phyloP scores from a whole-genome alignment of 1,140 invertebrate genomes.

The Phocides pigmalion region DNA sequence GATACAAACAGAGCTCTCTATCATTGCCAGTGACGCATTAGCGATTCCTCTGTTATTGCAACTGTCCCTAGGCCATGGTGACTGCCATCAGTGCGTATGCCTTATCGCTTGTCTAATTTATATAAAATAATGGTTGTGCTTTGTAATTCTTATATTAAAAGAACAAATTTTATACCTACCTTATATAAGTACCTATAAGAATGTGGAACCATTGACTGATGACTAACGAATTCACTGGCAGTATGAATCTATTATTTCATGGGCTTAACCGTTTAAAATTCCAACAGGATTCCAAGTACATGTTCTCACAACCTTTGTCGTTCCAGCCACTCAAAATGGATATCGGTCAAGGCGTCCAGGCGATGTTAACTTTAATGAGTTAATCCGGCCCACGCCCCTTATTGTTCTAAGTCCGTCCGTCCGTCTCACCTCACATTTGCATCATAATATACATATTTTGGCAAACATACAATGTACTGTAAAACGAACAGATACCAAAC shows the following conservation, averaged over 20 bases:
- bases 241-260: slow-evolving; percentile 14
- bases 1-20: no score
- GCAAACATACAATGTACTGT: slow-evolving; percentile 35
- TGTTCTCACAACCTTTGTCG: slow-evolving; percentile 50
- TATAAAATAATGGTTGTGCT: no score
- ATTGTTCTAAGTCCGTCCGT: slow-evolving; percentile 75
- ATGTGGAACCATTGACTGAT: not conserved
- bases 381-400: slow-evolving; percentile 73
- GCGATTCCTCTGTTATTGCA: no score
- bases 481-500: slow-evolving; percentile 31
- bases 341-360: slow-evolving; percentile 79
- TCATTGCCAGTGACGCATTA: no score
- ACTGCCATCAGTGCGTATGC: no score
- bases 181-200: not conserved
- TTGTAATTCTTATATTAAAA: no score
- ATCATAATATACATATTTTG: slow-evolving; percentile 73
- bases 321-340: slow-evolving; percentile 60
- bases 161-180: no score
- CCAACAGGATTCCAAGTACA: slow-evolving; percentile 37
- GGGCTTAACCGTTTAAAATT: slow-evolving; percentile 31
- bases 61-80: no score
- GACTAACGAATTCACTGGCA: slow-evolving; percentile 3
- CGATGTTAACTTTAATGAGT: slow-evolving; percentile 67
- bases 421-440: slow-evolving; percentile 61
- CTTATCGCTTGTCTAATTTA: no score